Percentiles rank a stretch among this genome's conserved stretches.
Conservation (phyloP, 2,113 vertebrate genomes). For the Ammospiza nelsoni region DNA sequence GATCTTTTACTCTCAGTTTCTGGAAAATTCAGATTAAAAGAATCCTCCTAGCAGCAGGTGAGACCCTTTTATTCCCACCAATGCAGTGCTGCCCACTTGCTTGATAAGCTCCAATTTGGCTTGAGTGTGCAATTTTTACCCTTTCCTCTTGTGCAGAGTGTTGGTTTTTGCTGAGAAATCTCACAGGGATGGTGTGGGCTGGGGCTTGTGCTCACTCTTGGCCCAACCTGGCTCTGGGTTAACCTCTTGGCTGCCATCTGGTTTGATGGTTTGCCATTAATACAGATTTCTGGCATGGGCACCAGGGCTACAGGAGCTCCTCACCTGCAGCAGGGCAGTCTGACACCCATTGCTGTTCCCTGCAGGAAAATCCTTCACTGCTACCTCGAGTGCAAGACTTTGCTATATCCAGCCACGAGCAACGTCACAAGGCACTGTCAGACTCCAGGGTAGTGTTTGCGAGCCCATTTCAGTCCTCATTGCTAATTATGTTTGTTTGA, state of each 20-base stretch:
- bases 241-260: not conserved
- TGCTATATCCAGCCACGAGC: not conserved
- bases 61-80: not conserved
- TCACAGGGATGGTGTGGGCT: not conserved
- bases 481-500: conserved; percentile 1
- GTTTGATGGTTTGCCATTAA: not conserved
- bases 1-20: not conserved
- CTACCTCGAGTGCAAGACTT: not conserved
- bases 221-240: conserved; percentile 19
- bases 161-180: not conserved
- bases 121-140: not conserved
- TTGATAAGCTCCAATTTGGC: not conserved
- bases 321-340: not conserved
- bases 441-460: not conserved
- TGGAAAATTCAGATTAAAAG: not conserved
- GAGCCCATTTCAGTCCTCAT: not conserved
- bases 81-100: not conserved
- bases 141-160: not conserved
- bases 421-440: not conserved
- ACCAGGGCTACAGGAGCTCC: not conserved
- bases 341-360: not conserved
- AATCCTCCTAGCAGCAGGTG: not conserved
- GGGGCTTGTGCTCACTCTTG: not conserved
- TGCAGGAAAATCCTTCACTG: not conserved
- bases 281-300: not conserved